Conservation (phyloP, 2,888 invertebrate species). For the Cheiracanthium punctorium region DNA sequence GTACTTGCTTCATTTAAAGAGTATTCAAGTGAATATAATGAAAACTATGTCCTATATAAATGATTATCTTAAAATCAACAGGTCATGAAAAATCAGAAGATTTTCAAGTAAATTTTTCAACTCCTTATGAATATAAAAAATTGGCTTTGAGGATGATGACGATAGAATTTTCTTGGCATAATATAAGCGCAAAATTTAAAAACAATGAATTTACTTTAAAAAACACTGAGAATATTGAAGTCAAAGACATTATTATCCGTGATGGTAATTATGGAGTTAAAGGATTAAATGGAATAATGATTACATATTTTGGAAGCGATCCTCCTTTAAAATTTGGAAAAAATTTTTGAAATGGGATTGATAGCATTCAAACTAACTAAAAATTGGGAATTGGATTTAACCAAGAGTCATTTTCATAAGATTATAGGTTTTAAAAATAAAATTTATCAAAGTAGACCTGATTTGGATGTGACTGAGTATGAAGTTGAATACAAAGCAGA, state of each 20-base stretch:
- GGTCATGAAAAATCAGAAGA: constrained; percentile 11
- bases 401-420: neutral
- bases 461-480: neutral
- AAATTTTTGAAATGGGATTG: neutral
- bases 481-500: neutral
- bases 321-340: constrained; percentile 19
- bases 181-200: constrained; percentile 2
- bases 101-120: neutral
- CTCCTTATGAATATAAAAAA: neutral
- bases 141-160: neutral
- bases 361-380: constrained; percentile 8
- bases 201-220: constrained; percentile 10
- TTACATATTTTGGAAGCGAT: neutral
- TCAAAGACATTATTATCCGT: neutral
- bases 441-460: neutral
- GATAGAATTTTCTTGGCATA: neutral
- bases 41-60: neutral
- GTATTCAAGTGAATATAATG: neutral
- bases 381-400: constrained; percentile 12
- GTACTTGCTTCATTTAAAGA: neutral
- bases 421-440: constrained; percentile 11
- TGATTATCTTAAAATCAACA: neutral
- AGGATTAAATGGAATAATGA: neutral
- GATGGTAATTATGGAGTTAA: neutral
- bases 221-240: too few relatives aligned